Base-by-base conservation (phyloP, 2,797 vertebrate species). In the Lepus townsendii region DNA sequence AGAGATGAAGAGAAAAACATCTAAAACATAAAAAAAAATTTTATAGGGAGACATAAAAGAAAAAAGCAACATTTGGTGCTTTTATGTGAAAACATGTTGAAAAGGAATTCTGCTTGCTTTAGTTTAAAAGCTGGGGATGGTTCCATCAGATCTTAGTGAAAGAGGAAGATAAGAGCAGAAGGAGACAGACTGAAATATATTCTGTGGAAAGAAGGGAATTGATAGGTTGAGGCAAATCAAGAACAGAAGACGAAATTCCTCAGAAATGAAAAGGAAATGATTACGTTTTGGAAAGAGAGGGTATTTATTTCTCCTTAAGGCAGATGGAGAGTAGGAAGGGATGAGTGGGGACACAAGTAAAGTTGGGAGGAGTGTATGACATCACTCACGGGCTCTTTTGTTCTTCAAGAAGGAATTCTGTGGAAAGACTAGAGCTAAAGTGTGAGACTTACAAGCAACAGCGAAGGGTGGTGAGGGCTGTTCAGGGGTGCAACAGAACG, bases 61-160 rank as follows among this genome's bases (percentile, higher is more conserved):
- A 83, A 87, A n/a, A 94, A 92, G 47, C 26, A 87, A 52, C 54
- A 65, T 42, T 76, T 83, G 65, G 62, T 52, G n/a, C 12, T 60
- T 83, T 96, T 87, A 75, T 72, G 73, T 71, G 22, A 84, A 72
- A 66, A 62, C 24, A 66, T 17, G n/a, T 60, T 62, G 72, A 80
- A 13, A 54, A 92, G 54, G 30, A 66, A 84, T 87, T 50, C 88
- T 93, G 50, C 80, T 72, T 88, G 50, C 69, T 95, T 84, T 54
- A 8, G 42, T 73, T 83, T 68, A 10, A 27, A 90, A 32, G 30
- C 71, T 38, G 4, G 50, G 42, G 78, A 73, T 57, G 2, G 9
- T 57, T 94, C 65, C 32, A 12, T 32, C 42, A 38, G 42, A 13
- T 71, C 69, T 96, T n/a, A 86, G 30, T 75, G 13, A 24, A 87